Conservation (phyloP, 1,140 invertebrate genomes). For the Ostrea denselamellosa region DNA sequence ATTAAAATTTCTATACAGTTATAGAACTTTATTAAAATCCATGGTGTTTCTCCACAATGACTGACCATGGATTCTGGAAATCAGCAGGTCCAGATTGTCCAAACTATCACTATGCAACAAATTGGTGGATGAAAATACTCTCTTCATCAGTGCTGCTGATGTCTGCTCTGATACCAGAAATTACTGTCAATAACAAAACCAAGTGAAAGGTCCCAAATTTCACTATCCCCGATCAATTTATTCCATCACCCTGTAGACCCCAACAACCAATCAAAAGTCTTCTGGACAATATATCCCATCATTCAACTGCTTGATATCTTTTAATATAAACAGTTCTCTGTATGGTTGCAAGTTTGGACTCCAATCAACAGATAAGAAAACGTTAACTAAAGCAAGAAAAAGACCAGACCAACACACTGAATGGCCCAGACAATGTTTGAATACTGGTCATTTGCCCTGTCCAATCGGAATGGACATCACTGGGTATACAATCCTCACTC, state of each 20-base stretch:
- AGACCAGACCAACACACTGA: not conserved
- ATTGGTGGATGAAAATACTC: not conserved
- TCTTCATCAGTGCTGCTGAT: not conserved
- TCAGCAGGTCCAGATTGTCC: slow-evolving; percentile 15
- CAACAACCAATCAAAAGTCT: slow-evolving; percentile 3
- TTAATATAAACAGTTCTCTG: not conserved
- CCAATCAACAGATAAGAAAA: not conserved
- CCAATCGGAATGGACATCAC: not conserved
- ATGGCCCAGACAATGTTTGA: not conserved
- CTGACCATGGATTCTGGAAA: not conserved
- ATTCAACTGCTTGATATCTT: not conserved
- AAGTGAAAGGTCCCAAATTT: not conserved
- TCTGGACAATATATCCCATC: not conserved
- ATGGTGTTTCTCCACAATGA: not conserved
- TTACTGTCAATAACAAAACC: not conserved
- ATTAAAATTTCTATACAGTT: not conserved
- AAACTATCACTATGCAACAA: not conserved
- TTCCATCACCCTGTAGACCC: not conserved
- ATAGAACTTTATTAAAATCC: not conserved
- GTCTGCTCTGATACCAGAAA: not conserved
- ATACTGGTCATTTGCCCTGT: not conserved
- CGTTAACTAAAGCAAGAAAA: not conserved
- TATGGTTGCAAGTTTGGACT: not conserved
- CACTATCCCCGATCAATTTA: not conserved
- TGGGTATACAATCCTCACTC: not conserved